Evolutionary conservation across 2,113 vertebrate genomes (phyloP).

Genomic region (Mirza zaza): DNA sequence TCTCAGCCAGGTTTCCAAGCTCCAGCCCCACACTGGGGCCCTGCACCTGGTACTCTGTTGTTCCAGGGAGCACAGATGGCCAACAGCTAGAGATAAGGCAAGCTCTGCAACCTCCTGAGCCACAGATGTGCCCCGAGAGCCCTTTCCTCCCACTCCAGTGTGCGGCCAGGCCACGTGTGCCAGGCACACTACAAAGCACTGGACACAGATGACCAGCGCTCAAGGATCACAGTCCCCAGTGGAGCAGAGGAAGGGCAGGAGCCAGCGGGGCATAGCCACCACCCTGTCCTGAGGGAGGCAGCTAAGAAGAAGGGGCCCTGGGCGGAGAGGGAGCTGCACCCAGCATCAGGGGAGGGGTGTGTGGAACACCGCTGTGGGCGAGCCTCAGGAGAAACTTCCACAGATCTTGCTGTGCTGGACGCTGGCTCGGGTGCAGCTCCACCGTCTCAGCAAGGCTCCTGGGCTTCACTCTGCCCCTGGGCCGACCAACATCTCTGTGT

Average conservation of each 20-base stretch:
- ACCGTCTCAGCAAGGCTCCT: background rate
- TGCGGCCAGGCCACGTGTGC: background rate
- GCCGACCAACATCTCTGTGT: background rate
- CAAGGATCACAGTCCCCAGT: rapidly evolving
- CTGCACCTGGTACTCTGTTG: background rate
- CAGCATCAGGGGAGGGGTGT: background rate
- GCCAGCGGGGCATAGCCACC: rapidly evolving
- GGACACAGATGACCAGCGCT: background rate
- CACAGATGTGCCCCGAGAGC: too few relatives aligned
- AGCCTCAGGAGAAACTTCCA: background rate
- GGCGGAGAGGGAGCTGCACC: too few relatives aligned
- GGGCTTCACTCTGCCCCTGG: background rate
- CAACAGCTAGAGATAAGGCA: background rate
- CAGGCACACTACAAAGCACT: background rate
- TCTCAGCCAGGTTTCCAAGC: background rate
- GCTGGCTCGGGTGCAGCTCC: too few relatives aligned
- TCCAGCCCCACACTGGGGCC: background rate
- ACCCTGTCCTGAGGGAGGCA: background rate
- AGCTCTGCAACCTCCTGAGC: background rate
- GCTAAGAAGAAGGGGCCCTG: background rate
- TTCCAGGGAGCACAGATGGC: background rate
- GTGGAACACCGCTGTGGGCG: too few relatives aligned
- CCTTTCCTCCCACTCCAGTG: background rate
- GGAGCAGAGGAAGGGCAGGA: background rate
- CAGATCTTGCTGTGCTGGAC: background rate